Evolutionary conservation across 92 coral and sea anemone genomes (phyloP).

Genomic region (Phenganax subtilis): DNA sequence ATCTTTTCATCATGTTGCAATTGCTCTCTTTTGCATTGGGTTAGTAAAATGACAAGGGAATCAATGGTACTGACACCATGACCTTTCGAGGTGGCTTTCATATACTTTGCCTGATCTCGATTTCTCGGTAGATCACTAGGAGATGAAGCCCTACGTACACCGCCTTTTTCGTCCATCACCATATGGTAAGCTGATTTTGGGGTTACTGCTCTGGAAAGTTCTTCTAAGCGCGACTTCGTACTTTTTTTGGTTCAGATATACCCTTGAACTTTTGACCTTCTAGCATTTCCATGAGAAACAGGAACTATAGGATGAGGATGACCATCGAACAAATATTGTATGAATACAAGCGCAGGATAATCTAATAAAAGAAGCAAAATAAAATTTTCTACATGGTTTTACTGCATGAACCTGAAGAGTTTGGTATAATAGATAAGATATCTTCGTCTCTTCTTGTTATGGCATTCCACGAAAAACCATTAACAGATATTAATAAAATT

Average conservation of each 20-base stretch:
- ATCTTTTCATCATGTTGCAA: too few relatives aligned
- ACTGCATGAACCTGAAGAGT: too few relatives aligned
- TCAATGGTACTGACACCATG: background rate
- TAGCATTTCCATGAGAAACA: background rate
- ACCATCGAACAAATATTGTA: background rate
- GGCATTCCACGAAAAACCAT: too few relatives aligned
- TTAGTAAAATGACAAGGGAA: background rate
- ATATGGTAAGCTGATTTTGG: background rate
- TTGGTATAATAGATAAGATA: too few relatives aligned
- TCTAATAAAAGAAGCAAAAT: too few relatives aligned
- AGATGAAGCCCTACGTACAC: background rate
- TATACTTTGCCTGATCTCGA: background rate
- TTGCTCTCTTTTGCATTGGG: too few relatives aligned
- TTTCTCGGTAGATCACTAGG: conserved; percentile 24
- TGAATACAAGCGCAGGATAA: background rate
- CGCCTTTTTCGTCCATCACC: background rate
- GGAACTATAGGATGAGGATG: background rate
- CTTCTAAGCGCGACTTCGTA: background rate
- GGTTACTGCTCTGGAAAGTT: background rate
- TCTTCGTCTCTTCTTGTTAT: too few relatives aligned
- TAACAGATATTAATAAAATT: too few relatives aligned
- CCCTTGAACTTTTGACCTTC: background rate
- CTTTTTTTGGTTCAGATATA: background rate
- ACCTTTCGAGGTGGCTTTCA: too few relatives aligned
- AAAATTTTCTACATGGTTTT: too few relatives aligned